These are phyloP conservation scores for Spodoptera picta DNA, from an alignment of 2,888 invertebrate species.

Conservation along the genomic window DNA sequence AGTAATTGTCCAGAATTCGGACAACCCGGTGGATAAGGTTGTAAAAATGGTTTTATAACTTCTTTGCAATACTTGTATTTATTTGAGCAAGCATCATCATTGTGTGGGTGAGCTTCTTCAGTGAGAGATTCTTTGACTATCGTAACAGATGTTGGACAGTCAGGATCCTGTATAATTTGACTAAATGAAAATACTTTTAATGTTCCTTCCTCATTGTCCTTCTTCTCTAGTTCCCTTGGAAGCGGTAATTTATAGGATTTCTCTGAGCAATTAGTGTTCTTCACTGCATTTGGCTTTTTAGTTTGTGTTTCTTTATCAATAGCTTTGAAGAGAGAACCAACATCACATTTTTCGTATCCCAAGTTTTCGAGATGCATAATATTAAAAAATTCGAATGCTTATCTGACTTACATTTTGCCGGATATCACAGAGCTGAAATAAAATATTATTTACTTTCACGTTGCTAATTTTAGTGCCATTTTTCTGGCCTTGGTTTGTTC, in stretches of 20 bases:
- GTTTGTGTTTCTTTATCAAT: slow-evolving; percentile 67
- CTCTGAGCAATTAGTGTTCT: slow-evolving; percentile 1
- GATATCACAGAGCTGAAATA: background rate
- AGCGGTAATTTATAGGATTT: slow-evolving; percentile 39
- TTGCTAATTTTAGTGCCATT: slow-evolving; percentile 6
- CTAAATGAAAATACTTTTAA: slow-evolving; percentile 62
- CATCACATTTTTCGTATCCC: slow-evolving; percentile 44
- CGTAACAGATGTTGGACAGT: slow-evolving; percentile 53
- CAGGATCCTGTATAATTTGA: slow-evolving; percentile 60
- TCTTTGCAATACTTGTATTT: slow-evolving; percentile 68
- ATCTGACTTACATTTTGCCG: slow-evolving; percentile 46
- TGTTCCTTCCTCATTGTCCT: slow-evolving; percentile 34
- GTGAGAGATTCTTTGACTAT: slow-evolving; percentile 62
- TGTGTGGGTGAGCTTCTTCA: slow-evolving; percentile 56
- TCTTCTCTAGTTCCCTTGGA: slow-evolving; percentile 36
- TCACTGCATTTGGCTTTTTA: slow-evolving; percentile 7
- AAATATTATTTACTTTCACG: slow-evolving; percentile 4
- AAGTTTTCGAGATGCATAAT: slow-evolving; percentile 65
- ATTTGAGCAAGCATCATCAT: slow-evolving; percentile 46
- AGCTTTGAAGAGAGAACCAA: slow-evolving; percentile 41
- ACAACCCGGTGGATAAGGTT: slow-evolving; percentile 53
- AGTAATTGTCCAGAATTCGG: slow-evolving; percentile 59
- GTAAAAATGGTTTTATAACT: slow-evolving; percentile 66
- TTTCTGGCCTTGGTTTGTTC: background rate
- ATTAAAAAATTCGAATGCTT: slow-evolving; percentile 26